phyloP scores from a whole-genome alignment of 2,888 invertebrate genomes.

The Dryobotodes eremita region DNA sequence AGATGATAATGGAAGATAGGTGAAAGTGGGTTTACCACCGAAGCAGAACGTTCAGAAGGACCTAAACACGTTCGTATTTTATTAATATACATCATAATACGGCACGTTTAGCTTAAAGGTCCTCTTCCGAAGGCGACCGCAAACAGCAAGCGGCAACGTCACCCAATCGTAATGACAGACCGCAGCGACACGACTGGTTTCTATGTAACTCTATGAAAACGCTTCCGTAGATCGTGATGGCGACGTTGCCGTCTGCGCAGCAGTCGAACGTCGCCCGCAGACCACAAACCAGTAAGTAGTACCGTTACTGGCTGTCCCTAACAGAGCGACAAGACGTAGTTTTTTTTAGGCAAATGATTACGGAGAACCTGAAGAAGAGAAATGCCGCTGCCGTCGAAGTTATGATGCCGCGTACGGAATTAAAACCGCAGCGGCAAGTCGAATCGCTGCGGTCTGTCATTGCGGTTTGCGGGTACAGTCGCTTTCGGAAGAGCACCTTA shows the following conservation, averaged over 20 bases:
- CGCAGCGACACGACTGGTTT: neutral
- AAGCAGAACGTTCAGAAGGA: neutral
- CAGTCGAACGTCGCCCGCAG: neutral
- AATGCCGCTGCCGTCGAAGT: neutral
- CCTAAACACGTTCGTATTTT: neutral
- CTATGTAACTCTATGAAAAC: neutral
- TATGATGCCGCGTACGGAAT: neutral
- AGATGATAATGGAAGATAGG: neutral
- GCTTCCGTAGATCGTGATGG: neutral
- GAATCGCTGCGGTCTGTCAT: neutral
- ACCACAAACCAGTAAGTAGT: neutral
- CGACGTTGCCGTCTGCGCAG: neutral
- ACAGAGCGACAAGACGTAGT: neutral
- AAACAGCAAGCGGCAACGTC: neutral
- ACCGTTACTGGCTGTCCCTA: neutral
- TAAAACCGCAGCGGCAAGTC: neutral
- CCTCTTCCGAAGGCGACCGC: neutral
- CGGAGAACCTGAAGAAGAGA: neutral
- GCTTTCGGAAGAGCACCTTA: neutral
- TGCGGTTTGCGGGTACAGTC: neutral
- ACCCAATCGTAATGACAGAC: neutral
- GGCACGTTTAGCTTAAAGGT: neutral
- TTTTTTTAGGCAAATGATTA: neutral
- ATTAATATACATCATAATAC: neutral
- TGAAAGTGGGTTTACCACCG: neutral